These are phyloP conservation scores for human DNA, from an alignment of 2,113 vertebrate species.

Conservation along the genomic window GRCh38 chr20:15785501-15786000, in stretches of 20 bases:
- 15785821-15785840: neutral
- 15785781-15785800: neutral
- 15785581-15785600: neutral
- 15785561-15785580: neutral
- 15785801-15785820: neutral
- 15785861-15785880: neutral
- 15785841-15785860: neutral
- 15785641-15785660: neutral
- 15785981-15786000: neutral
- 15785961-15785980: neutral
- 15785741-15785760: neutral
- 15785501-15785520: neutral
- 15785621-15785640: neutral
- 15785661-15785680: too few relatives aligned
- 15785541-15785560: neutral
- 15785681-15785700: neutral
- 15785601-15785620: neutral
- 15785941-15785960: neutral
- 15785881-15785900: neutral
- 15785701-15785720: neutral
- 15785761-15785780: neutral
- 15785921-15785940: neutral
- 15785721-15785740: rapidly evolving
- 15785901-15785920: neutral
- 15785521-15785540: neutral